Percentiles rank a stretch among this genome's conserved stretches.
phyloP scores from a whole-genome alignment of 2,888 invertebrate genomes.

The Perithous albicinctus region DNA sequence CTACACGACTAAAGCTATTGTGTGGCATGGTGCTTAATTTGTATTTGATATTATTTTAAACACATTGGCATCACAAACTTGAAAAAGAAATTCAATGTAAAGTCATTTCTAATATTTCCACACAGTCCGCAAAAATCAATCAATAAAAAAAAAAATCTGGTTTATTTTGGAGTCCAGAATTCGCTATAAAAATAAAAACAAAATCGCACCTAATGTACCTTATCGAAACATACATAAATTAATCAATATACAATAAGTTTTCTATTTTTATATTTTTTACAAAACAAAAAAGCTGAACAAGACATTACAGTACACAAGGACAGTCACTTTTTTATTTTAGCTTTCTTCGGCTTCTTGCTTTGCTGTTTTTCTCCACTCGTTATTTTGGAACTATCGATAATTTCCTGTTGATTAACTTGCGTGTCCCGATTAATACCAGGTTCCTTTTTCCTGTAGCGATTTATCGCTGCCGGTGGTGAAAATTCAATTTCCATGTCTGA shows the following conservation, averaged over 20 bases:
- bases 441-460: constrained; percentile 64
- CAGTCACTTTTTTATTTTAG: constrained; percentile 45
- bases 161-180: too few relatives aligned
- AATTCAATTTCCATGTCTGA: constrained; percentile 78
- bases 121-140: too few relatives aligned
- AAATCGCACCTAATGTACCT: too few relatives aligned
- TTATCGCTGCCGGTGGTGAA: constrained; percentile 74
- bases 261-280: constrained; percentile 28
- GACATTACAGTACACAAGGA: not conserved
- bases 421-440: constrained; percentile 68
- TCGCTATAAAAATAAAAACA: too few relatives aligned
- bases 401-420: constrained; percentile 75
- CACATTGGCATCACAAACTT: too few relatives aligned
- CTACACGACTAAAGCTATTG: too few relatives aligned
- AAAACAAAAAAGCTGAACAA: constrained; percentile 3
- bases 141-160: too few relatives aligned
- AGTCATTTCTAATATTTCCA: too few relatives aligned
- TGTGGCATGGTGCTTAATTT: too few relatives aligned
- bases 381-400: constrained; percentile 65
- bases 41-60: too few relatives aligned
- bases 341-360: constrained; percentile 39
- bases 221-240: not conserved
- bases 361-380: not conserved
- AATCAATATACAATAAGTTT: not conserved
- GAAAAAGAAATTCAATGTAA: too few relatives aligned